Evolutionary conservation across 1,140 invertebrate species (phyloP), one percentile per base, ranked within the genome.

Genomic region (Bombus picipes): DNA sequence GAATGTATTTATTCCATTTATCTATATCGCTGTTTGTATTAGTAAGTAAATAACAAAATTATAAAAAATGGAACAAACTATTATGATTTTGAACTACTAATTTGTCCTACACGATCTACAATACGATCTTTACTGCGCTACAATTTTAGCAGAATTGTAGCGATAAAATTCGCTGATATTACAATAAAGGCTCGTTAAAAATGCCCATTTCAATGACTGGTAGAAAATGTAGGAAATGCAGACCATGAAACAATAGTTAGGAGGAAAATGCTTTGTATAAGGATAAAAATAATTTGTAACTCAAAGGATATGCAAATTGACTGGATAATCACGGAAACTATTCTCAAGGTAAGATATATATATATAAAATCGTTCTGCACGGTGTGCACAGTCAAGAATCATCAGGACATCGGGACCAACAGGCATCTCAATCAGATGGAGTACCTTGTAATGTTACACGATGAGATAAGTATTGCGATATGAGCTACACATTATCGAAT

Each of bases 391-490:
- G 59, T 71, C 32, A n/a, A 34, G 10, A 22, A 43, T 43, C 41
- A 41, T 43, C 13, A 37, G 22, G 5, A 65, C 3, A 10, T 22
- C 2, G 6, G 4, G 4, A 13, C 10, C 8, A 25, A 74, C 32
- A 53, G 18, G 1, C 3, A 32, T n/a, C 66, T 78, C 65, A 32
- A 70, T 78, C 34, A 59, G 10, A 10, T 3, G 8, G 15, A n/a
- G 71, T 84, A 59, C 2, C 22, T 71, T 70, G 28, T 62, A 43
- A 65, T 4, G 22, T n/a, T 71, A 84, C n/a, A 34, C 13, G 34
- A 76, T 37, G 32, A 2, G 28, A 83, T 43, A 41, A 34, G n/a
- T 41, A 59, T 84, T 79, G 66, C 66, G n/a, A 79, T 47, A 72
- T 32, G 13, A 34, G 25, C 34, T 34, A 57, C 8, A n/a, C 41